phyloP scores from a whole-genome alignment of 2,797 vertebrate species.

The Columba guinea region DNA sequence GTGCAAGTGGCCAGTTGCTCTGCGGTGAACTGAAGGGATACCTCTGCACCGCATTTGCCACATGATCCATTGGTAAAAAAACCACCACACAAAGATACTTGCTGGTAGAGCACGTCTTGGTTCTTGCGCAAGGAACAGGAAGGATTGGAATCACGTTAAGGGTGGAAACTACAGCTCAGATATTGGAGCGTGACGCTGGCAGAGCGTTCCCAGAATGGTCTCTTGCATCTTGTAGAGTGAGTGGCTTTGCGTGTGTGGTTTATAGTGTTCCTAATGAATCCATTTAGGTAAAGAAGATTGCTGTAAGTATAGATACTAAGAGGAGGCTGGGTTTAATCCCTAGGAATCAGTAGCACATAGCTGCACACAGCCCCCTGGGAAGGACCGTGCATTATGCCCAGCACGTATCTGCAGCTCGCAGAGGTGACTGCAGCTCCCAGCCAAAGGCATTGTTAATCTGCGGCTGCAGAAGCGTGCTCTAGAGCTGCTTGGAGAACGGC shows the following conservation, averaged over 20 bases:
- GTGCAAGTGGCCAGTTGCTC: not conserved
- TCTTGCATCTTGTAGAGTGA: not conserved
- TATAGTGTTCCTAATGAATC: constrained; percentile 46
- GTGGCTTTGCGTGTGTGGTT: constrained; percentile 39
- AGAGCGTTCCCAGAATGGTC: not conserved
- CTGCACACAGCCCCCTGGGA: not conserved
- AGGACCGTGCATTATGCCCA: not conserved
- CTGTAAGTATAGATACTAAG: constrained; percentile 9
- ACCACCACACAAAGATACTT: not conserved
- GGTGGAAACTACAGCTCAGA: not conserved
- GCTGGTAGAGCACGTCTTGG: not conserved
- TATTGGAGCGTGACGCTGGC: not conserved
- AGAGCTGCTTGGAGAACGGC: not conserved
- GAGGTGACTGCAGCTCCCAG: constrained; percentile 47
- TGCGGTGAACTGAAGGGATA: not conserved
- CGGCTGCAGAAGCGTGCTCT: not conserved
- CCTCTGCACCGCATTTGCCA: not conserved
- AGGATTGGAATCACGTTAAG: not conserved
- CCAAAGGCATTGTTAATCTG: constrained; percentile 22
- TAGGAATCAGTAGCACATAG: not conserved
- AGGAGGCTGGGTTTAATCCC: constrained; percentile 53
- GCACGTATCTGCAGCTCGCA: not conserved
- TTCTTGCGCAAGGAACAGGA: not conserved
- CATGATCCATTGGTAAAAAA: not conserved
- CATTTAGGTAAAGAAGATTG: constrained; percentile 62